Percentiles rank a stretch among this genome's conserved stretches.
Evolutionary conservation across 2,113 vertebrate species (phyloP).

Genomic region (Platichthys stellatus): DNA sequence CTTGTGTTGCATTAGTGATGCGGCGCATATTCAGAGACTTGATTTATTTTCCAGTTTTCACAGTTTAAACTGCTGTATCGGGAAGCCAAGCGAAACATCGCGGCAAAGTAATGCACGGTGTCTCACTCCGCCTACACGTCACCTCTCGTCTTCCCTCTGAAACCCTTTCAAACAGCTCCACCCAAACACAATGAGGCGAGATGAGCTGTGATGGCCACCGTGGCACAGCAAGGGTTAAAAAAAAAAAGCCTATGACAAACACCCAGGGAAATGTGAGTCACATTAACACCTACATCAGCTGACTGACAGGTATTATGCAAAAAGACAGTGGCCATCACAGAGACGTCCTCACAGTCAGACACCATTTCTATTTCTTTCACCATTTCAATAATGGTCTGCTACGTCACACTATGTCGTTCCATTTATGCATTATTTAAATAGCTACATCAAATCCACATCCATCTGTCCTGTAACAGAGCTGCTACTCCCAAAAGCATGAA

Average conservation of each 20-base stretch:
- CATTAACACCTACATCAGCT: neutral
- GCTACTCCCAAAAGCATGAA: neutral
- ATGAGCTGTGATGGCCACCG: neutral
- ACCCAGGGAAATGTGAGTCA: neutral
- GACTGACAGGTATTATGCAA: neutral
- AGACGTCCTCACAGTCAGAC: no score
- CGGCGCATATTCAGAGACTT: constrained; percentile 13
- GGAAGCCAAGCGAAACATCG: neutral
- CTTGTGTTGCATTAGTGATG: constrained; percentile 31
- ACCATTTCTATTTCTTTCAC: no score
- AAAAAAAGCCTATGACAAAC: neutral
- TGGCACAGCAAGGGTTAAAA: neutral
- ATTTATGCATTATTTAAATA: neutral
- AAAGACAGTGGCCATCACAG: neutral
- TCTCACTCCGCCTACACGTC: neutral
- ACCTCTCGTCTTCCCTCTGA: neutral
- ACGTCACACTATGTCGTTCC: no score
- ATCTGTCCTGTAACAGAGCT: neutral
- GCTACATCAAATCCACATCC: constrained; percentile 4
- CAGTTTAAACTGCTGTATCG: neutral
- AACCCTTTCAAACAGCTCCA: neutral
- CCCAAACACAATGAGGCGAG: neutral
- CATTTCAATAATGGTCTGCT: no score
- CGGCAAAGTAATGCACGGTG: neutral
- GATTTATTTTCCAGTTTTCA: constrained; percentile 17